Base-by-base conservation (phyloP, 2,113 vertebrate genomes). In the Brachyhypopomus gauderio region DNA sequence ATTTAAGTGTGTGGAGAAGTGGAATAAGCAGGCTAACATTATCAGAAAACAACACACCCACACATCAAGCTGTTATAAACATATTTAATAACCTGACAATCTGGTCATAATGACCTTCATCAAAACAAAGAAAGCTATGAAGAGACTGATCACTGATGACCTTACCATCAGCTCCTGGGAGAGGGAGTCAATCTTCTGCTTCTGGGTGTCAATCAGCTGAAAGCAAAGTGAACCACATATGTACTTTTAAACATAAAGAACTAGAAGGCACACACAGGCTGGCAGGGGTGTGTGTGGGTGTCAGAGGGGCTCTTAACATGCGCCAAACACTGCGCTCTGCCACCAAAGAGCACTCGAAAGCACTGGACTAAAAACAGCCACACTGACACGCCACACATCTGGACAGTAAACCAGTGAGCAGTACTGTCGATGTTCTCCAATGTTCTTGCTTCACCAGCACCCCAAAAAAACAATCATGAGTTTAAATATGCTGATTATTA, bases 201-300 rank as follows among this genome's bases (percentile, higher is more conserved):
- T 95, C 84, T 99, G 97, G 87, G 90, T 93, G 86, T 95, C 91
- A 74, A 97, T 95, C 84, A 97, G 90, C 97, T 99, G 90, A 19
- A 79, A 90, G 3, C 86, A 76, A 27, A 80, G 52, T 14, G 86
- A 90, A 87, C 25, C 14, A 19, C 72, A 12, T 55, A 12, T 23
- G 8, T 52, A 52, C 45, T 52, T 52, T 52, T 12, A 52, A 52
- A 52, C 9, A 52, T 12, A 3, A 14, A 41, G 9, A 41, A 41
- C 3, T 8, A 41, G 9, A 41, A 4, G 66, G 27, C 16, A 17
- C 6, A 12, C 4, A 12, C 20, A n/a, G 56, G 20, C 64, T 20
- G 30, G 64, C 36, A 19, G 30, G 30, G 19, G 34, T 4, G 4
- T 36, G 64, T 9, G 64, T 36, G 64, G 16, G 34, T 19, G 64